Conservation (phyloP, 2,113 vertebrate genomes). For the Xiphophorus couchianus region DNA sequence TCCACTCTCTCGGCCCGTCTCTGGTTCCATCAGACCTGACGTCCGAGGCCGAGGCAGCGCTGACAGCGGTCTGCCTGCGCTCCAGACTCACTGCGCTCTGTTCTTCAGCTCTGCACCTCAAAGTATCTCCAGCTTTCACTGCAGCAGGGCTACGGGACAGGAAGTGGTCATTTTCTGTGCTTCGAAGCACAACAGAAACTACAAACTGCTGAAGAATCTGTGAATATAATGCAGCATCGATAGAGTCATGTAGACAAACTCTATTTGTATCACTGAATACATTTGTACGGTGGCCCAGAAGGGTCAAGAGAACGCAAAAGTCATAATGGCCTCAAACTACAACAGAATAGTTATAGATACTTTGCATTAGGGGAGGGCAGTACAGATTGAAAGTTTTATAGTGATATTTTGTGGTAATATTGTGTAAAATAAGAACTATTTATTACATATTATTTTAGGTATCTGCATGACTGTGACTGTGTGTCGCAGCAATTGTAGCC, state of each 20-base stretch:
- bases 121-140: not conserved
- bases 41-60: not conserved
- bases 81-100: slow-evolving; percentile 5
- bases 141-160: not conserved
- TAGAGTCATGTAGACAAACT: too few relatives aligned
- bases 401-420: too few relatives aligned
- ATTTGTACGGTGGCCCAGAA: too few relatives aligned
- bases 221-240: not conserved
- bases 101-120: not conserved
- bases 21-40: slow-evolving; percentile 5
- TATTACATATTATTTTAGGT: too few relatives aligned
- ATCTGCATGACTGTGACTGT: too few relatives aligned
- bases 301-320: too few relatives aligned
- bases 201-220: not conserved
- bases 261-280: not conserved
- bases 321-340: too few relatives aligned
- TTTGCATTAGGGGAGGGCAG: too few relatives aligned
- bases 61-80: not conserved
- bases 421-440: too few relatives aligned
- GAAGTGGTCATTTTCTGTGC: not conserved
- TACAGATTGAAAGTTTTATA: too few relatives aligned
- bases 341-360: too few relatives aligned
- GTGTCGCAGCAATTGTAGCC: too few relatives aligned
- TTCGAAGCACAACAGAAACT: fast-evolving
- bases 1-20: slow-evolving; percentile 7